phyloP scores from a whole-genome alignment of 2,888 invertebrate genomes.

The Limnephilus lunatus region DNA sequence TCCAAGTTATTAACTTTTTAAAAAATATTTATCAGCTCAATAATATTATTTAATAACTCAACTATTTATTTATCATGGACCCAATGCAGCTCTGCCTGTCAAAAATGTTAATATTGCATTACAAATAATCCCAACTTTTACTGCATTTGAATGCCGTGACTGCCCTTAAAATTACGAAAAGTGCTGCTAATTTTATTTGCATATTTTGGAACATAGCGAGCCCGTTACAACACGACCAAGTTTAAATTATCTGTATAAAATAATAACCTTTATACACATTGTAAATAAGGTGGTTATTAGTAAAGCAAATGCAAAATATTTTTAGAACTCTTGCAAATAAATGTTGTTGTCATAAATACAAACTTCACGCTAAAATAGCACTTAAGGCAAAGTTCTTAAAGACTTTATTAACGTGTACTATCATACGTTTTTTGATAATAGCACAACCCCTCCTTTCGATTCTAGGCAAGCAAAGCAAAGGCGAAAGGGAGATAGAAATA shows the following conservation, averaged over 20 bases:
- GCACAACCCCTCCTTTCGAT: slow-evolving; percentile 1
- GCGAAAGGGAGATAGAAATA: slow-evolving; percentile 52
- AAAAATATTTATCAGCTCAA: too few relatives aligned
- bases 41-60: too few relatives aligned
- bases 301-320: not conserved
- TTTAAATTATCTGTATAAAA: not conserved
- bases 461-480: not conserved
- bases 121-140: not conserved
- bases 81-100: too few relatives aligned
- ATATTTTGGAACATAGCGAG: slow-evolving; percentile 6
- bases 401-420: not conserved
- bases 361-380: not conserved
- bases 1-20: too few relatives aligned
- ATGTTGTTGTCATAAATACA: not conserved
- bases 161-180: not conserved
- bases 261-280: not conserved
- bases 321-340: not conserved
- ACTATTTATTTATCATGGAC: too few relatives aligned
- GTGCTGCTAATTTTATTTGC: slow-evolving; percentile 31
- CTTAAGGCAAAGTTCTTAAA: not conserved
- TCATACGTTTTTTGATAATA: not conserved
- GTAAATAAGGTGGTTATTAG: not conserved
- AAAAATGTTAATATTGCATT: not conserved
- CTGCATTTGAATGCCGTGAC: not conserved
- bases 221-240: not conserved